These are phyloP conservation scores for Sebastes vulpes DNA, from an alignment of 2,797 vertebrate species.

Conservation along the genomic window DNA sequence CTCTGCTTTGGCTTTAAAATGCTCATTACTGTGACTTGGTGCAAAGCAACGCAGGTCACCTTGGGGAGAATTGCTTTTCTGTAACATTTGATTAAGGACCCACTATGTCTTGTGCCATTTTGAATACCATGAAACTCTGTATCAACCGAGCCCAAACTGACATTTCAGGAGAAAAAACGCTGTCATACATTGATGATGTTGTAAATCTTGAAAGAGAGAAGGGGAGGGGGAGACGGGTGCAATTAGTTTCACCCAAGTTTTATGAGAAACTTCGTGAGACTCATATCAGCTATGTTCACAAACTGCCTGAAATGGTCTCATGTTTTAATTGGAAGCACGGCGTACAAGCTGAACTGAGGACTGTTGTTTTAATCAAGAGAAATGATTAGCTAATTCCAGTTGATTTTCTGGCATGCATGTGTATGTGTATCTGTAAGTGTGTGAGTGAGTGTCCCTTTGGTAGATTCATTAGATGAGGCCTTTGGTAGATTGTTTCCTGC, in stretches of 20 bases:
- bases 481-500: slow-evolving; percentile 52
- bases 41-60: slow-evolving; percentile 81
- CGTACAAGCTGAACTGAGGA: slow-evolving; percentile 11
- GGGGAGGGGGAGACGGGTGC: neutral
- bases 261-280: slow-evolving; percentile 32
- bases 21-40: slow-evolving; percentile 79
- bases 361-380: slow-evolving; percentile 31
- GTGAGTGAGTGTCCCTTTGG: slow-evolving; percentile 3
- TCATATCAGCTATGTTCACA: slow-evolving; percentile 27
- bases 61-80: slow-evolving; percentile 86
- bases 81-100: slow-evolving; percentile 84
- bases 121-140: slow-evolving; percentile 72
- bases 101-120: slow-evolving; percentile 83
- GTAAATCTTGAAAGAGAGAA: slow-evolving; percentile 56
- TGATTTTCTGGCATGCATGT: slow-evolving; percentile 2
- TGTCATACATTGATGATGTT: slow-evolving; percentile 67
- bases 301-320: slow-evolving; percentile 9
- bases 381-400: slow-evolving; percentile 44
- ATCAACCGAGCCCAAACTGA: slow-evolving; percentile 57
- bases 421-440: neutral
- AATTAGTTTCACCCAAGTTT: slow-evolving; percentile 40
- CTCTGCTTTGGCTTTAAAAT: slow-evolving; percentile 68
- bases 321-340: slow-evolving; percentile 33
- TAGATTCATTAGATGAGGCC: slow-evolving; percentile 45
- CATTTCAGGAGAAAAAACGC: slow-evolving; percentile 57